Conservation (phyloP, 2,113 vertebrate species). For the Ursus arctos region DNA sequence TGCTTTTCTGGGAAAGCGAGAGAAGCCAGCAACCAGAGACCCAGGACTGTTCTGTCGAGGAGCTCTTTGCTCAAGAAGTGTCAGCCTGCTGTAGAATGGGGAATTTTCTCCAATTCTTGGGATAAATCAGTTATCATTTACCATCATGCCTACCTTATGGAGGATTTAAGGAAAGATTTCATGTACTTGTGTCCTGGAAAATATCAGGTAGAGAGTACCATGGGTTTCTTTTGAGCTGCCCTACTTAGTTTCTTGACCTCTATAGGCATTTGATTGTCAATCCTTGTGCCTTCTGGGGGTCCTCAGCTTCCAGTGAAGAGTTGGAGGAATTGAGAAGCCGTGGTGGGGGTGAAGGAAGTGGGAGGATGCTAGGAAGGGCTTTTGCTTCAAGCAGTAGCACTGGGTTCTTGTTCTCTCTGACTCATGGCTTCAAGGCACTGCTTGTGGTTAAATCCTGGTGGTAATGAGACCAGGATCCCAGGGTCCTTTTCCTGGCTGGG, state of each 20-base stretch:
- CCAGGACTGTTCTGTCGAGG: neutral
- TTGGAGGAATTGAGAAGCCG: neutral
- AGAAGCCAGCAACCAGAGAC: neutral
- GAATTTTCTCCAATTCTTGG: neutral
- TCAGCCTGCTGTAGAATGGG: neutral
- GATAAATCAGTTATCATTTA: neutral
- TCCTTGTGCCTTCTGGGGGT: neutral
- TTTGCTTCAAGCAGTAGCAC: neutral
- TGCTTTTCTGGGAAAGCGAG: neutral
- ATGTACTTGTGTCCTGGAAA: neutral
- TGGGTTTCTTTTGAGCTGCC: neutral
- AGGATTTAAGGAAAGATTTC: constrained; percentile 34
- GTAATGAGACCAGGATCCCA: neutral
- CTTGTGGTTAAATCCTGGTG: neutral
- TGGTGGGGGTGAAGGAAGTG: neutral
- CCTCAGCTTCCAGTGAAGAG: neutral
- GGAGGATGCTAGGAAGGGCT: neutral
- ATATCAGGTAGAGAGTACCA: neutral
- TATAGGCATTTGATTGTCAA: neutral
- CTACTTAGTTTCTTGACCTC: neutral
- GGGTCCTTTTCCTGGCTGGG: neutral
- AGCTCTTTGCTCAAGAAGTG: neutral
- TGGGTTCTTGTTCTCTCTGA: constrained; percentile 43
- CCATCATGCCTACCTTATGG: neutral
- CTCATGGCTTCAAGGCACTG: constrained; percentile 31